Evolutionary conservation across 2,888 invertebrate species (phyloP).

Genomic region (Tipula lateralis): DNA sequence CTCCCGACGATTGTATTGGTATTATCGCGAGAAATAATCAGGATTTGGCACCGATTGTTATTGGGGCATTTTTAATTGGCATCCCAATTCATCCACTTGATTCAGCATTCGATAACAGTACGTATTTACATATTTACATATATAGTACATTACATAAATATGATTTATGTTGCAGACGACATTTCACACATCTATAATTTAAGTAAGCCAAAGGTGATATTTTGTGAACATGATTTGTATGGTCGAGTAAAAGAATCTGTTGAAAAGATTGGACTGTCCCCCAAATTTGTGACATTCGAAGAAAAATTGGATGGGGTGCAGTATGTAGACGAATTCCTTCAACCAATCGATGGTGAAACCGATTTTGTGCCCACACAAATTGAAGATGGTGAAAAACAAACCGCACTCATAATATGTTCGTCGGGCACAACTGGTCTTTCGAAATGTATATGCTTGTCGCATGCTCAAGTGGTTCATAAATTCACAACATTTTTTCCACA

Average conservation of each 20-base stretch:
- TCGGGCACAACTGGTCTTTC: background rate
- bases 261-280: background rate
- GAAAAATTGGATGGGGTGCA: background rate
- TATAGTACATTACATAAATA: too few species aligned
- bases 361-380: background rate
- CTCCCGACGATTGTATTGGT: background rate
- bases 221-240: background rate
- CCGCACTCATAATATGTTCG: background rate
- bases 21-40: background rate
- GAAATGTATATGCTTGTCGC: background rate
- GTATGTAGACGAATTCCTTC: background rate
- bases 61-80: background rate
- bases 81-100: background rate
- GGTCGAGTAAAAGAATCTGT: background rate
- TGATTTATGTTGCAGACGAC: background rate
- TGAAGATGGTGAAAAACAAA: background rate
- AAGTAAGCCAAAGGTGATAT: background rate
- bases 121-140: background rate
- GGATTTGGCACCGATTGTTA: background rate
- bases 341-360: background rate
- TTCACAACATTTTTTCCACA: background rate
- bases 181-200: background rate
- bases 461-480: background rate
- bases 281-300: background rate
- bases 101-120: background rate